Base-by-base conservation (phyloP, 2,888 invertebrate genomes). In the Dynastes grantii region DNA sequence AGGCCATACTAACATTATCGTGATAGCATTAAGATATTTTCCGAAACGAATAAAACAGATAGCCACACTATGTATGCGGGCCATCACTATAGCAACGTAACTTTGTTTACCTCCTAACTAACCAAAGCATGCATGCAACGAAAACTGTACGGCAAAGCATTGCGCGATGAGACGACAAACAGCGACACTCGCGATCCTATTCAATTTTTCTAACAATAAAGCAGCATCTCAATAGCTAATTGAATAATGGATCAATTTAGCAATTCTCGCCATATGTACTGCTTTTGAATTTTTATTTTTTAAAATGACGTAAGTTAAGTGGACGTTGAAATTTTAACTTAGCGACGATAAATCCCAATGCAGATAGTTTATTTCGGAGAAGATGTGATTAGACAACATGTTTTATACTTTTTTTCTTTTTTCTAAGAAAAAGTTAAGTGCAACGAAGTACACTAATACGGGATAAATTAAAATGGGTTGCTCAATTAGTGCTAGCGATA, bases 401-500 rank as follows among this genome's bases (percentile, higher is more conserved):
- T n/a, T 11, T 9, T 22, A 53, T 6, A 1, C 6, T 53, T 40
- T 73, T 73, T 27, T 11, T 40, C 27, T 22, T 49, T 75, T 45
- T 16, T 9, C 13, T 0, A 51, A 68, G 51, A 13, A n/a, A 63
- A 63, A 29, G 27, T 29, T 32, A 63, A 63, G 63, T 63, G 63
- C 63, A 9, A 5, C 63, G n/a, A 11, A 32, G 29, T 29, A 29
- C 9, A 13, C 27, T n/a, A 53, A 53, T 16, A 51, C 2, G 45
- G 22, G 27, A 45, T 61, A 61, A 75, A 61, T 45, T 75, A 80
- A 64, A 53, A 84, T 84, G 84, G 84, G 83, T 64, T 80, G 79
- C 11, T 75, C 77, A 32, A 49, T 83, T 51, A 83, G 83, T 78
- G 70, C 81, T 32, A 81, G 78, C 1, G 84, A 84, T n/a, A 85